These are phyloP conservation scores for Venustoraphidia nigricollis DNA, from an alignment of 2,888 invertebrate species.

Conservation along the genomic window DNA sequence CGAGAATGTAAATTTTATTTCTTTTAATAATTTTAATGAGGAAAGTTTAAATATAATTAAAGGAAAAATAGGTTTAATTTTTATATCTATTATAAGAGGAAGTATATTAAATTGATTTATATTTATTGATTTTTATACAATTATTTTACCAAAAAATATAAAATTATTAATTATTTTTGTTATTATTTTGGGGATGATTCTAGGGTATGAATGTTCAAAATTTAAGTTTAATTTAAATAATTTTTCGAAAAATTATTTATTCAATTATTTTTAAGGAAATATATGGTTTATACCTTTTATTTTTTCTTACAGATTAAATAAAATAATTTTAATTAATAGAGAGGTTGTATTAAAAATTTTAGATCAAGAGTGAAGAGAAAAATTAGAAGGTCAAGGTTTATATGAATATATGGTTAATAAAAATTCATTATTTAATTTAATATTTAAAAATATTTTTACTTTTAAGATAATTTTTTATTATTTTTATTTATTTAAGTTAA, in stretches of 20 bases:
- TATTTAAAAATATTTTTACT: conserved; percentile 32
- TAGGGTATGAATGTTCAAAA: conserved; percentile 28
- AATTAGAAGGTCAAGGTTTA: conserved; percentile 30
- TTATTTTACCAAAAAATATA: conserved; percentile 31
- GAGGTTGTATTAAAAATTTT: conserved; percentile 28
- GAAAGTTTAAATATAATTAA: conserved; percentile 31
- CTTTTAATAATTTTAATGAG: conserved; percentile 33
- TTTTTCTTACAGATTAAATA: no score
- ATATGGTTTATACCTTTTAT: conserved; percentile 24
- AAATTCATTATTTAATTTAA: conserved; percentile 28
- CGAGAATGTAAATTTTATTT: no score
- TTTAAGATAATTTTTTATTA: conserved; percentile 30
- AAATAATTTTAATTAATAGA: conserved; percentile 2
- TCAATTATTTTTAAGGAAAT: conserved; percentile 21
- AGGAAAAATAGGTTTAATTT: conserved; percentile 28
- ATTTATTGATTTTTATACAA: conserved; percentile 30
- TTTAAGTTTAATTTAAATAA: conserved; percentile 27
- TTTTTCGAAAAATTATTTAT: conserved; percentile 26
- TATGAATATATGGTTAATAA: conserved; percentile 25
- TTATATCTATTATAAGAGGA: conserved; percentile 31
- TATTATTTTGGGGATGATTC: conserved; percentile 24
- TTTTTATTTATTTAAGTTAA: conserved; percentile 10
- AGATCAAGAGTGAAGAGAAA: conserved; percentile 35
- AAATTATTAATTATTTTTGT: conserved; percentile 34
- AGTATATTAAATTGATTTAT: conserved; percentile 34